A percentile compares a stretch with the other conserved stretches of the same genome.
Conservation (phyloP, 2,113 vertebrate genomes). For the Cygnus atratus region DNA sequence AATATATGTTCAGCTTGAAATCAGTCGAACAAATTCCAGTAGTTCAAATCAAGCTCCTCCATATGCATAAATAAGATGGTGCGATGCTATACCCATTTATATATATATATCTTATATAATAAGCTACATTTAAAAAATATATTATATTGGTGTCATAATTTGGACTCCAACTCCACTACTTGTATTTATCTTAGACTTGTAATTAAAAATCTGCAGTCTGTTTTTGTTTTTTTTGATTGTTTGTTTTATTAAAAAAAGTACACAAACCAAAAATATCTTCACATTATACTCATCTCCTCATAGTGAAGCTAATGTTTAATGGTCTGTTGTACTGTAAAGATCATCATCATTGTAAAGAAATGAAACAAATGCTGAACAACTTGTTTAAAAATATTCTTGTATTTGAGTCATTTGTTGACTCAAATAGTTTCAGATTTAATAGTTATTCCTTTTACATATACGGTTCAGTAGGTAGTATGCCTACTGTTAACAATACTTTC, state of each 20-base stretch:
- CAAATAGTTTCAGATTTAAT: background rate
- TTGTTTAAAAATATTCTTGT: background rate
- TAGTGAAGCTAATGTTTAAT: background rate
- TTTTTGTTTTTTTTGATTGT: background rate
- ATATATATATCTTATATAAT: background rate
- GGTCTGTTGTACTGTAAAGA: background rate
- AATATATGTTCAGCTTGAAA: background rate
- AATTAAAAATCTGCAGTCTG: background rate
- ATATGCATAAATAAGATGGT: background rate
- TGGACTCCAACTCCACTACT: background rate
- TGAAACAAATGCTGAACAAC: background rate
- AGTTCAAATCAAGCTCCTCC: background rate
- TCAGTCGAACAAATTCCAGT: background rate
- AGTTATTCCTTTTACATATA: background rate
- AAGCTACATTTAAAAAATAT: background rate
- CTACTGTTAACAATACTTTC: background rate
- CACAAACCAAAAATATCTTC: background rate
- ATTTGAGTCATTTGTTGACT: rapidly evolving
- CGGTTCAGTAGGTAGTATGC: background rate
- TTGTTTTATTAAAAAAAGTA: background rate
- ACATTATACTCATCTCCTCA: background rate
- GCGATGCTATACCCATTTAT: background rate
- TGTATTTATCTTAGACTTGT: background rate
- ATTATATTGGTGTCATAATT: background rate
- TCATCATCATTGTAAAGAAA: background rate